phyloP scores from a whole-genome alignment of 1,140 invertebrate genomes.

The Aphidius ervi region DNA sequence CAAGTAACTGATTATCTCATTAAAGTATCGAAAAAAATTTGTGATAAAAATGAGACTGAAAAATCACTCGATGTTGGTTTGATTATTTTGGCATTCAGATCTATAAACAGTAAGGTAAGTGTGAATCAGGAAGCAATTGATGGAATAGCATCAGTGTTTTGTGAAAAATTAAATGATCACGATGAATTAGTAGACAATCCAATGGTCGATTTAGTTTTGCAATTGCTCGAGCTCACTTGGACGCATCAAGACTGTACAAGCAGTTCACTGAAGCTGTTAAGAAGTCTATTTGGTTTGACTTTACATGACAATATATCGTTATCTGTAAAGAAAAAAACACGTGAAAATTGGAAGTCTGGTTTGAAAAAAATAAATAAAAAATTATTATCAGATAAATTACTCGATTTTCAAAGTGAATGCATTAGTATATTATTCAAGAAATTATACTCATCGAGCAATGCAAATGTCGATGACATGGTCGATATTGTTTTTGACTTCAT shows the following conservation, averaged over 20 bases:
- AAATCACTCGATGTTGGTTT: constrained; percentile 29
- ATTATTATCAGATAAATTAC: constrained; percentile 17
- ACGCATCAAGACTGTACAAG: constrained; percentile 25
- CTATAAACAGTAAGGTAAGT: constrained; percentile 44
- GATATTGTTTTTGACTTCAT: constrained; percentile 48
- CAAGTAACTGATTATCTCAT: constrained; percentile 26
- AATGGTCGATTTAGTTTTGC: constrained; percentile 29
- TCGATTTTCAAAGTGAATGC: constrained; percentile 20
- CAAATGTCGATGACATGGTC: constrained; percentile 36
- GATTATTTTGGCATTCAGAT: constrained; percentile 34
- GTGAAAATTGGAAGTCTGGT: constrained; percentile 27
- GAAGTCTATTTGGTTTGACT: constrained; percentile 36
- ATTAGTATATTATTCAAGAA: constrained; percentile 27
- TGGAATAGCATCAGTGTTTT: constrained; percentile 49
- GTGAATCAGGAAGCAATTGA: constrained; percentile 53
- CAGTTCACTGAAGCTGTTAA: constrained; percentile 33
- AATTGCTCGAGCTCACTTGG: constrained; percentile 33
- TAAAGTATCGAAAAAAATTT: constrained; percentile 27
- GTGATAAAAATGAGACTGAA: constrained; percentile 20
- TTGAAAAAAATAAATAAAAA: constrained; percentile 22
- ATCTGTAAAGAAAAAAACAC: constrained; percentile 20
- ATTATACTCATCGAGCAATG: constrained; percentile 34
- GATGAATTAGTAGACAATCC: constrained; percentile 23
- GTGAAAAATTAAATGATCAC: constrained; percentile 26
- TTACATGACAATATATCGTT: constrained; percentile 20